These are phyloP conservation scores for Tachyglossus aculeatus DNA, from an alignment of 2,797 vertebrate species.

Conservation along the genomic window DNA sequence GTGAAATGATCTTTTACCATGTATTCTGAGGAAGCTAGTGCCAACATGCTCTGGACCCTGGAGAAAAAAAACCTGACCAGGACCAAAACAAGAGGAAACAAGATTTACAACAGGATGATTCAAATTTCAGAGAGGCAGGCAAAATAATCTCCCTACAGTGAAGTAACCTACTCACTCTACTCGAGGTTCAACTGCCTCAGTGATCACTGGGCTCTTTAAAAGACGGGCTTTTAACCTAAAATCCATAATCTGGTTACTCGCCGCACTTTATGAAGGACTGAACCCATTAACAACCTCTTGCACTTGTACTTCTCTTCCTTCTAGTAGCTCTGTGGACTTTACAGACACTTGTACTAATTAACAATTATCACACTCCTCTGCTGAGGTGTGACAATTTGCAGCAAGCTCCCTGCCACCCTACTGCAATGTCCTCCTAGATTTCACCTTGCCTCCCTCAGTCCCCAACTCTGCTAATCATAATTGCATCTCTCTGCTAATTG, in stretches of 20 bases:
- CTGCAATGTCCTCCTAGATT: no score
- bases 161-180: not conserved
- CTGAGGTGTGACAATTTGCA: no score
- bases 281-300: not conserved
- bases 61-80: not conserved
- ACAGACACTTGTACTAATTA: not conserved
- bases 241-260: not conserved
- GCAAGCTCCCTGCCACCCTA: no score
- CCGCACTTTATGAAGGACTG: not conserved
- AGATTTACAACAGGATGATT: no score
- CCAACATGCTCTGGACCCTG: not conserved
- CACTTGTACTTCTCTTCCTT: not conserved
- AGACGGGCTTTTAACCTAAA: not conserved
- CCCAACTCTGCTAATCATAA: not conserved
- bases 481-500: no score
- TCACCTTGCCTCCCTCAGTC: not conserved
- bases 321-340: no score
- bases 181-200: not conserved
- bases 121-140: no score
- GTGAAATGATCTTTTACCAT: not conserved
- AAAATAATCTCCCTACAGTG: not conserved
- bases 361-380: not conserved
- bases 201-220: not conserved
- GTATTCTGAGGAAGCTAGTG: not conserved
- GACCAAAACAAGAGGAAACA: not conserved